Evolutionary conservation across 2,113 vertebrate species (phyloP).

Genomic region (Rynchops niger): DNA sequence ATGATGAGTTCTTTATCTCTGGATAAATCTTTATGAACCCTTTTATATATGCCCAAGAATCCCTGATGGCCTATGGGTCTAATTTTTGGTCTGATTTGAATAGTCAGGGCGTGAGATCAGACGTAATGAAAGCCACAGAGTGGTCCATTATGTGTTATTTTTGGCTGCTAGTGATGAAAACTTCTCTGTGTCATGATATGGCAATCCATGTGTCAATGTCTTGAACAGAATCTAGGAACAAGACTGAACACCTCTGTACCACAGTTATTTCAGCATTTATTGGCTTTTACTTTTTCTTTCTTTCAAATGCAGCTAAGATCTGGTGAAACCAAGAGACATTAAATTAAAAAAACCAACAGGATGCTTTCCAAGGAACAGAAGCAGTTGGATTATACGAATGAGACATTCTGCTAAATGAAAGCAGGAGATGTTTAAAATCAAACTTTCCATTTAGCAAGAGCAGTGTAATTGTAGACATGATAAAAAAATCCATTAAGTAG

Average conservation of each 20-base stretch:
- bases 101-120: neutral
- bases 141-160: neutral
- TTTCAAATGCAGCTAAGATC: neutral
- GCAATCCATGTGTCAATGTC: neutral
- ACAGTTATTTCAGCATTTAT: neutral
- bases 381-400: slow-evolving; percentile 37
- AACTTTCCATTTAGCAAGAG: slow-evolving; percentile 59
- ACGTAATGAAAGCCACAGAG: neutral
- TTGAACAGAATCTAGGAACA: neutral
- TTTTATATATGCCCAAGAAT: neutral
- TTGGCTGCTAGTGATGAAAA: neutral
- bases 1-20: neutral
- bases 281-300: neutral
- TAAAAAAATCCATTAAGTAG: slow-evolving; percentile 43
- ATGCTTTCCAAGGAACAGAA: slow-evolving; percentile 47
- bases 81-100: neutral
- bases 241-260: neutral
- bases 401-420: slow-evolving; percentile 45
- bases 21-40: neutral
- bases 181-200: neutral
- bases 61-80: neutral
- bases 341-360: slow-evolving; percentile 36
- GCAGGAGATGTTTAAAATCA: slow-evolving; percentile 34
- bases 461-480: slow-evolving; percentile 43
- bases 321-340: slow-evolving; percentile 13